Evolutionary conservation across 2,113 vertebrate species (phyloP), one percentile per base, ranked within the genome.

Genomic region (Poecilia latipinna): DNA sequence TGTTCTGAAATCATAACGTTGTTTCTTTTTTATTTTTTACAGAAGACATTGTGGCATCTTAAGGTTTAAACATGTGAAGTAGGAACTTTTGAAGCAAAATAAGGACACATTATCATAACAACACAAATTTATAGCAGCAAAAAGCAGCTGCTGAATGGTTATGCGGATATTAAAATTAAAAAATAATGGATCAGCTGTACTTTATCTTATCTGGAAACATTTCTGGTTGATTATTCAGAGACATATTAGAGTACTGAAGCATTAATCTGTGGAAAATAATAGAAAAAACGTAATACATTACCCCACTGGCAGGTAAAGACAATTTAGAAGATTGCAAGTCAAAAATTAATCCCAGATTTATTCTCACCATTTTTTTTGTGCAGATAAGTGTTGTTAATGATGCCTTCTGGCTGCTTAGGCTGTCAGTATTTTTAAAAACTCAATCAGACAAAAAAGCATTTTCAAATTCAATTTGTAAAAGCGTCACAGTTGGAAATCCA

Each of bases 271-370:
- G 17, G 22, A 61, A 22, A 19, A n/a, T 13, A 64, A 29, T 22
- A 57, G 31, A 64, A 71, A n/a, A 70, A 70, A 60, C 11, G 37
- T 19, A 61, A 42, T 51, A 15, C n/a, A 31, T 22, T 28, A 48
- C 28, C 37, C 29, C 37, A 39, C 1, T 31, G 35, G 26, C 26
- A 42, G n/a, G 29, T n/a, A 12, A n/a, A 24, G 61, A 17, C 70
- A 31, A 42, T 72, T 28, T 31, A 51, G 61, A 37, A 33, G 54
- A 71, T 29, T 71, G 69, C 33, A 61, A 71, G 42, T 61, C 39
- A n/a, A 66, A 66, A 66, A 66, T 15, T n/a, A 66, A 61, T 70
- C 51, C 68, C 32, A 61, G 32, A 61, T 60, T 70, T 61, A 70
- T 70, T 70, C 44, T 15, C 37, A 42, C 37, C n/a, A 11, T 26